Evolutionary conservation across 2,888 invertebrate genomes (phyloP), one percentile per base, ranked within the genome.

Genomic region (Melanchra persicariae): DNA sequence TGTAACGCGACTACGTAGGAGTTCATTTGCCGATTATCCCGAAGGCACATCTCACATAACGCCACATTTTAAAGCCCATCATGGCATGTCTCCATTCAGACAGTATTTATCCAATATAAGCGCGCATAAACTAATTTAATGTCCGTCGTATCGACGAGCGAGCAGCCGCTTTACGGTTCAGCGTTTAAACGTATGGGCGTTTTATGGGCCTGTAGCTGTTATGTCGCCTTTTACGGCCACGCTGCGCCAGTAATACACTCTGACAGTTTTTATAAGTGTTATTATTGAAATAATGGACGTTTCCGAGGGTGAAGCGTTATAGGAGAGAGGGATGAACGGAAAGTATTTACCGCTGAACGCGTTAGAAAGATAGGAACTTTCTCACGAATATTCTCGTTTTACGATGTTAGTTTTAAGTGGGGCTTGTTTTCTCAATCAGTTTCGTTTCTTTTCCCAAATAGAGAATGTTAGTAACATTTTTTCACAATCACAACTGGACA

Each of bases 181-280:
- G 69, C 91, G 89, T 89, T 91, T 89, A 90, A 89, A 85, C 89
- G 89, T 91, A 91, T 88, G 82, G 85, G 85, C 79, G 81, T 88
- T 91, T 91, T 90, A 91, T 82, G 85, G 71, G 65, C 76, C 80
- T 77, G 77, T 71, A 79, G 79, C 82, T 74, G 73, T 87, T 79
- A 85, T 80, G 77, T 61, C 69, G 59, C 78, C 70, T 81, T 90
- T 89, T 89, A 89, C 79, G 81, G 79, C 59, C 68, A 54, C 75
- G 52, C 73, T 74, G 79, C 73, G 82, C 62, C 64, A 60, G 74
- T 68, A 80, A 85, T 84, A 84, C 74, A 80, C 76, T 77, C 80
- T 60, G 78, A 74, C 85, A 77, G 68, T 76, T 84, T 84, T 82
- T 81, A 75, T 82, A 81, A 81, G 72, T 75, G 79, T 82, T 79